Conservation (phyloP, 2,888 invertebrate species). For the Troides aeacus region DNA sequence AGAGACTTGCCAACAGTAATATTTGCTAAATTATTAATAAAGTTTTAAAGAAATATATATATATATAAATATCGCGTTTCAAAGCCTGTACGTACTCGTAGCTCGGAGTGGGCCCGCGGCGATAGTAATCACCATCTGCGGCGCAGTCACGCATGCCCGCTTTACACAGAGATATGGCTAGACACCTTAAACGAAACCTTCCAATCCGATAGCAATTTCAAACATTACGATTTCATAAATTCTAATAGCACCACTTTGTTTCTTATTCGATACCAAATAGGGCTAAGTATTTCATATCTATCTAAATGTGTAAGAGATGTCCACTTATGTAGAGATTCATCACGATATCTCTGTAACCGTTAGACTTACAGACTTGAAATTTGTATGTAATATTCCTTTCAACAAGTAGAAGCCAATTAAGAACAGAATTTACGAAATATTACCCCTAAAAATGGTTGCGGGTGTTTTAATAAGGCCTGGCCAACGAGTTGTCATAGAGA, state of each 20-base stretch:
- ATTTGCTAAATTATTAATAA: conserved; percentile 14
- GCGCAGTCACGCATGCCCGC: conserved; percentile 55
- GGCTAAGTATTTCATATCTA: conserved; percentile 12
- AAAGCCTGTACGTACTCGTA: conserved; percentile 38
- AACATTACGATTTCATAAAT: conserved; percentile 28
- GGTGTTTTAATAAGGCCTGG: no score
- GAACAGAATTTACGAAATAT: no score
- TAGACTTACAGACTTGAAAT: no score
- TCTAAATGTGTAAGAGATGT: background rate
- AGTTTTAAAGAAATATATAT: conserved; percentile 8
- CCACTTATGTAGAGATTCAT: no score
- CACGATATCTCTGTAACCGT: no score
- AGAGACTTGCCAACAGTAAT: no score
- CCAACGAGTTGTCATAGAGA: no score
- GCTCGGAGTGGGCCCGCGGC: conserved; percentile 47
- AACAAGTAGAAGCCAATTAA: no score
- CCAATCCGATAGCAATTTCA: conserved; percentile 31
- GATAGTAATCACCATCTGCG: conserved; percentile 49
- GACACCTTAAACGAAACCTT: conserved; percentile 36
- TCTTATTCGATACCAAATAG: conserved; percentile 1
- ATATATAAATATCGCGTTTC: conserved; percentile 29
- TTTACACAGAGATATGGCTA: conserved; percentile 42
- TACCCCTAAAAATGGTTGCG: no score
- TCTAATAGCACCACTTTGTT: conserved; percentile 14
- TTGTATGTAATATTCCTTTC: no score